Base-by-base conservation (phyloP, 2,113 vertebrate species). In the Antennarius striatus region DNA sequence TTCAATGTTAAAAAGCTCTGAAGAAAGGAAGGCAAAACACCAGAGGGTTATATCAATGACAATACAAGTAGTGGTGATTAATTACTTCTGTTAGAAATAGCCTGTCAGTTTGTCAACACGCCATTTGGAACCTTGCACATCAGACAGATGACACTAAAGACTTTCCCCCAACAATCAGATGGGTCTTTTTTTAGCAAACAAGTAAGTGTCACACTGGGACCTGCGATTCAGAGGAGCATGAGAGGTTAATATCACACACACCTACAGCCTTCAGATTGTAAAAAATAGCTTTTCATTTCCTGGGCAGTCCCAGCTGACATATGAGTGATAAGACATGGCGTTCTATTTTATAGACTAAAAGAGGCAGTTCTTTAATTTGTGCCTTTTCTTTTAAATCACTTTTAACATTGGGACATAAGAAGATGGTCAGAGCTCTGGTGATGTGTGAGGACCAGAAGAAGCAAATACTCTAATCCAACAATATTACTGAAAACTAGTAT, bases 231-330 rank as follows among this genome's bases (percentile, higher is more conserved):
- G 52, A 45, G 28, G n/a, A 43, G 52, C 68, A 51, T 42, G 13
- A 68, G 61, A 75, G 55, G 50, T 43, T 66, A 60, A 76, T 68
- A 82, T 86, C 74, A 84, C 83, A 81, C 63, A 57, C 50, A 69
- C 30, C 17, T 12, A 57, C 32, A 10, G 30, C 52, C 67, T 82
- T 84, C 43, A 75, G 45, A 66, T 50, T 7, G 22, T 22, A 22
- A 22, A 22, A 22, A 22, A 22, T 16, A 67, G 29, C 53, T 8
- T 13, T 28, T 6, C 10, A 17, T 65, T 77, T 62, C 1, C 15
- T 13, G 16, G 32, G 6, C 73, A 84, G 73, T 76, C 77, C 71
- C 67, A 70, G 59, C 32, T 58, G 63, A 74, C 40, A 16, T 30
- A 1, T 47, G 66, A 79, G 71, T 70, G 79, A 89, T 68, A 66